A percentile compares a stretch with the other conserved stretches of the same genome.
phyloP scores from a whole-genome alignment of 2,113 vertebrate genomes.

The Heloderma charlesbogerti region DNA sequence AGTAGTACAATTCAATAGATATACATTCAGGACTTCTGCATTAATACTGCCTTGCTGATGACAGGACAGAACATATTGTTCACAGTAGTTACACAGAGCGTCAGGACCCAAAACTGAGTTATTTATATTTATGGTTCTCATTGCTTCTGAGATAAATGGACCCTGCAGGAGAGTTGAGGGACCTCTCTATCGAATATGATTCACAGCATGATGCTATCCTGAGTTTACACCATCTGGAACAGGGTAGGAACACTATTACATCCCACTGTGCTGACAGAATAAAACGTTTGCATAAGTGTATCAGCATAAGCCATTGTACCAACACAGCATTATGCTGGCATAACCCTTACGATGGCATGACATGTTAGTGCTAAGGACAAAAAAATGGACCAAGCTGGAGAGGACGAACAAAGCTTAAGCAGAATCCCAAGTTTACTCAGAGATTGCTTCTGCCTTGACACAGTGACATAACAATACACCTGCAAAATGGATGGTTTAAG shows the following conservation, averaged over 20 bases:
- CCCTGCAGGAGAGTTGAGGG: constrained; percentile 57
- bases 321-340: neutral
- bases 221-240: neutral
- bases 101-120: constrained; percentile 49
- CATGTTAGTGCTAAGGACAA: neutral
- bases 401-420: neutral
- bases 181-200: constrained; percentile 56
- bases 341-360: neutral
- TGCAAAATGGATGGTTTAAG: neutral
- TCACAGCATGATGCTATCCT: constrained; percentile 32
- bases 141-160: constrained; percentile 51
- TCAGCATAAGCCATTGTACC: neutral
- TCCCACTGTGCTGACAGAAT: neutral
- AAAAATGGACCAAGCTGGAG: neutral
- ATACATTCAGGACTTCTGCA: constrained; percentile 34
- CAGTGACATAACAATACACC: neutral
- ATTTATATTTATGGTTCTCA: constrained; percentile 49
- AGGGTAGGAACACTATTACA: neutral
- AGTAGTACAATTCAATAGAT: constrained; percentile 53
- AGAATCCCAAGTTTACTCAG: neutral
- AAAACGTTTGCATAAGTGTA: neutral
- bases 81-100: constrained; percentile 43
- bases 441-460: neutral
- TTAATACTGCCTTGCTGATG: constrained; percentile 56
- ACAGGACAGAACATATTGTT: constrained; percentile 42